phyloP scores from a whole-genome alignment of 23 tunicate genomes.

The Diplosoma virens region DNA sequence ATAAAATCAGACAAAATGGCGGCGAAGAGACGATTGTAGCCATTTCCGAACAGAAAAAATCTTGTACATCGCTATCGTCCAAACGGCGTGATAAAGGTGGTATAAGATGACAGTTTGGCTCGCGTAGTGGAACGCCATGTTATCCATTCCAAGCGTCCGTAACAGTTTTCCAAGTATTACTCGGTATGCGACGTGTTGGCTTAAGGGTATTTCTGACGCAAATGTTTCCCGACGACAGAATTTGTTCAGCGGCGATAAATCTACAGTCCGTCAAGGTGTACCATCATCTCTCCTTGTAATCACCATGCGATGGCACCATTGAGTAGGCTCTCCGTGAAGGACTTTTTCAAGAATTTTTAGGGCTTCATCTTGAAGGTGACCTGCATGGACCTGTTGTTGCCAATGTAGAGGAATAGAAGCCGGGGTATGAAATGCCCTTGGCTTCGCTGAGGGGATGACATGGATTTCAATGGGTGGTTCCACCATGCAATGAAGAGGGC shows the following conservation, averaged over 20 bases:
- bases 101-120: not conserved
- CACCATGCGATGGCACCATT: slow-evolving; percentile 10
- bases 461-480: slow-evolving; percentile 31
- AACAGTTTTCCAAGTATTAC: slow-evolving; percentile 21
- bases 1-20: slow-evolving; percentile 16
- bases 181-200: slow-evolving; percentile 14
- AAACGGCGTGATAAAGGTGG: slow-evolving; percentile 38
- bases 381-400: slow-evolving; percentile 29
- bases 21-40: slow-evolving; percentile 30
- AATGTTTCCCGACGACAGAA: slow-evolving; percentile 17
- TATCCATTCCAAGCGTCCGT: slow-evolving; percentile 47
- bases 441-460: slow-evolving; percentile 12
- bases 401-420: slow-evolving; percentile 25
- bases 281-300: slow-evolving; percentile 10
- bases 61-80: slow-evolving; percentile 24
- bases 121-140: slow-evolving; percentile 31
- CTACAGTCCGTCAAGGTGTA: slow-evolving; percentile 26
- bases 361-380: slow-evolving; percentile 13
- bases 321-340: not conserved
- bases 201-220: not conserved
- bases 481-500: slow-evolving; percentile 1
- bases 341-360: slow-evolving; percentile 11
- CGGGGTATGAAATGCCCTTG: slow-evolving; percentile 13
- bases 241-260: slow-evolving; percentile 1
- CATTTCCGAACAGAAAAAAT: slow-evolving; percentile 21